These are phyloP conservation scores for Tetragonula clypearis DNA, from an alignment of 1,140 invertebrate genomes.

Conservation along the genomic window DNA sequence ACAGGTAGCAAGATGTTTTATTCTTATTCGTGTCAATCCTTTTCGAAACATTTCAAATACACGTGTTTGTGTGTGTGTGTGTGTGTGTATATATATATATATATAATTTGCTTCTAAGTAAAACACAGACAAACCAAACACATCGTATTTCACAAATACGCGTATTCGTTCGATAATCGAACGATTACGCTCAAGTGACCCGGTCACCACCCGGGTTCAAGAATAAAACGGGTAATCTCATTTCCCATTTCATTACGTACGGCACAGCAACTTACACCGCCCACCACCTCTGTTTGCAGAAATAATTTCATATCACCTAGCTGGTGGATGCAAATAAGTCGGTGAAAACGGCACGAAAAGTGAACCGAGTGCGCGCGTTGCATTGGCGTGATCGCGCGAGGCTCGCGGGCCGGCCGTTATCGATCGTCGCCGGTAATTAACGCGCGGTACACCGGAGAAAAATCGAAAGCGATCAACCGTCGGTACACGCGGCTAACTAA, in stretches of 20 bases:
- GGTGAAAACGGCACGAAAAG: conserved; percentile 27
- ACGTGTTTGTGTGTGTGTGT: no score
- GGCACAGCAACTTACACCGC: background rate
- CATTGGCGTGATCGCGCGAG: conserved; percentile 44
- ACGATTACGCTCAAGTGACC: no score
- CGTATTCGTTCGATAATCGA: no score
- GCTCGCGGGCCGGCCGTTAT: conserved; percentile 31
- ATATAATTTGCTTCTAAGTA: no score
- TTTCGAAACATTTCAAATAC: no score
- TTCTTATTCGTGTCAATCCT: no score
- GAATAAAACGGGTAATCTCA: background rate
- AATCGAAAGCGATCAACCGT: conserved; percentile 72
- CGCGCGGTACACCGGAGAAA: conserved; percentile 65
- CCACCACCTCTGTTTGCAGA: no score
- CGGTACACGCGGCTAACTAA: conserved; percentile 69
- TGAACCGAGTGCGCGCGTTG: conserved; percentile 30
- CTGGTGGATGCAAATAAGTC: background rate
- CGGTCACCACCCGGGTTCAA: no score
- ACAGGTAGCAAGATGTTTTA: background rate
- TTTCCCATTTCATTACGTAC: background rate
- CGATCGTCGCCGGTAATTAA: conserved; percentile 66
- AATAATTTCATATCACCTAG: background rate
- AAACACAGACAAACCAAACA: no score
- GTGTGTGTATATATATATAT: no score
- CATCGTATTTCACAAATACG: no score